Evolutionary conservation across 1,140 invertebrate genomes (phyloP).

Genomic region (Drosophila kepulauana): DNA sequence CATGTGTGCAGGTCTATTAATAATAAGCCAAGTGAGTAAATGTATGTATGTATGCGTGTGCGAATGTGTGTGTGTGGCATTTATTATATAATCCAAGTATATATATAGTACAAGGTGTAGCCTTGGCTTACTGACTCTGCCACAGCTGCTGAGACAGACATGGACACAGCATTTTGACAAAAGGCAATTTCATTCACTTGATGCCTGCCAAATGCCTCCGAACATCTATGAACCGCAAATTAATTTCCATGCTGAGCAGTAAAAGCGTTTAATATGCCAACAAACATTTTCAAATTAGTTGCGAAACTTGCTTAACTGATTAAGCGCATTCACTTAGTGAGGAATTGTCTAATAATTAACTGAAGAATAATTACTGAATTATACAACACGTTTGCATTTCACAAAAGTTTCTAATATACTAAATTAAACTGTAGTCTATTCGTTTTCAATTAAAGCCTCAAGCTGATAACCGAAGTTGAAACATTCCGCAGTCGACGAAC

Average conservation of each 20-base stretch:
- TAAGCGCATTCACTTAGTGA: neutral
- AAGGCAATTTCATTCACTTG: slow-evolving; percentile 59
- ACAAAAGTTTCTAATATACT: too few relatives aligned
- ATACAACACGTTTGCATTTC: too few relatives aligned
- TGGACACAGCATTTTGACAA: slow-evolving; percentile 45
- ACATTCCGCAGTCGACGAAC: slow-evolving; percentile 1
- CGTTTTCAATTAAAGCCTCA: slow-evolving; percentile 34
- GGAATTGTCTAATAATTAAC: neutral
- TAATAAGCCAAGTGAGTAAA: slow-evolving; percentile 38
- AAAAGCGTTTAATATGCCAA: slow-evolving; percentile 12
- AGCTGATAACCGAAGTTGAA: neutral
- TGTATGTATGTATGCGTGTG: slow-evolving; percentile 16
- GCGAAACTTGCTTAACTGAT: slow-evolving; percentile 2
- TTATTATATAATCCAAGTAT: slow-evolving; percentile 29
- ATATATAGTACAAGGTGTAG: slow-evolving; percentile 14
- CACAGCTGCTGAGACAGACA: slow-evolving; percentile 7
- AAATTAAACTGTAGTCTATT: neutral
- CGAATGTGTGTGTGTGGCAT: slow-evolving; percentile 24
- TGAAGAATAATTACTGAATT: neutral
- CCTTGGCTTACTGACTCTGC: slow-evolving; percentile 40
- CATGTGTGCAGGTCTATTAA: slow-evolving; percentile 44
- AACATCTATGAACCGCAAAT: slow-evolving; percentile 46
- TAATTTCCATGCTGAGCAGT: slow-evolving; percentile 32
- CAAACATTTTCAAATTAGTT: slow-evolving; percentile 14
- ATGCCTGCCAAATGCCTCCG: slow-evolving; percentile 37